Evolutionary conservation across 2,888 invertebrate genomes (phyloP), one percentile per base, ranked within the genome.

Genomic region (Phasia obesa): DNA sequence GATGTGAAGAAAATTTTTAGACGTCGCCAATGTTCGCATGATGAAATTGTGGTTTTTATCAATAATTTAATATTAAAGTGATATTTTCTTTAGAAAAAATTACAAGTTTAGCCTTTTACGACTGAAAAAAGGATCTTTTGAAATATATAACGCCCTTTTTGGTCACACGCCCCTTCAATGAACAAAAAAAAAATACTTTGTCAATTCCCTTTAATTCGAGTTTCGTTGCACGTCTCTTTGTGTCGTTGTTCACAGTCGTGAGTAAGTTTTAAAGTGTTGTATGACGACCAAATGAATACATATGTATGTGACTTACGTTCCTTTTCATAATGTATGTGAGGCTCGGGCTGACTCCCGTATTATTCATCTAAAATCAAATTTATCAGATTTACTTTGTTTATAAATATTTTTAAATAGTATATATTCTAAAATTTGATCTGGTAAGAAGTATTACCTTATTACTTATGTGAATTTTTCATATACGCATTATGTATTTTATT

Each of bases 151-250:
- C 83, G 83, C 83, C 83, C 71, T 83, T 76, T 79, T 79, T 25
- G 47, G 55, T 78, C 62, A 76, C 83, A 83, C 83, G 83, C 83
- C 83, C 83, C 83, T 83, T 83, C 70, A 75, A 65, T 78, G 55
- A 83, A 67, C 57, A 75, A 80, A 60, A 62, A 77, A 77, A 35
- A 9, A 31, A n/a, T 23, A 67, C 19, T 47, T 65, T 75, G 69
- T 75, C 60, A 35, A 76, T 83, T 83, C 60, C 71, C 75, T 71
- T 83, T 79, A 71, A 79, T 53, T 83, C 67, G 81, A 83, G 65
- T 83, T 83, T 83, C 83, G 75, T 83, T 83, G 83, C 83, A 79
- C 55, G 75, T 79, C 79, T 83, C 74, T 82, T 77, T 67, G 67
- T 79, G 78, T 83, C 64, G 83, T 82, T 73, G 81, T 74, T 75